These are phyloP conservation scores for Rhinichthys klamathensis DNA, from an alignment of 2,113 vertebrate species.

Conservation along the genomic window DNA sequence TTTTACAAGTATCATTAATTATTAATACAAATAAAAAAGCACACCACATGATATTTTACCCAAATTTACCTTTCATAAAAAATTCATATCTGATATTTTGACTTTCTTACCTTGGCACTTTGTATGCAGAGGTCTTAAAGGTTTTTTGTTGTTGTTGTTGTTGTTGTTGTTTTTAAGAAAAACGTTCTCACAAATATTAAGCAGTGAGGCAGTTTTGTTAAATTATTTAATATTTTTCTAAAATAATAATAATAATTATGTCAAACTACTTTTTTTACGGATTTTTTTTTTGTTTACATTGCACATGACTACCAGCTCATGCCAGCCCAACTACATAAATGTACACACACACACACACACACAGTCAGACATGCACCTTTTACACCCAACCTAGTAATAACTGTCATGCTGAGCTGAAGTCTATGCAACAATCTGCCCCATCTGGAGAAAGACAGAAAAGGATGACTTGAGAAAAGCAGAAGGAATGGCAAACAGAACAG, in stretches of 20 bases:
- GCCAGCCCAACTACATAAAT: not conserved
- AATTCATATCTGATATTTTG: not conserved
- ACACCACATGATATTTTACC: not conserved
- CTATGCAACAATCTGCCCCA: conserved; percentile 22
- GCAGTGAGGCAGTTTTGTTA: not conserved
- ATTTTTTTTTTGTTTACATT: too few relatives aligned
- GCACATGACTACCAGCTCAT: not conserved
- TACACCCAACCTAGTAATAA: not conserved
- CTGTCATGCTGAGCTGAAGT: not conserved
- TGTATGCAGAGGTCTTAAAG: too few relatives aligned
- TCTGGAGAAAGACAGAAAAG: not conserved
- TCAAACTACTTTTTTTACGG: not conserved
- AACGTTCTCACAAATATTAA: not conserved
- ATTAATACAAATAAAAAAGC: not conserved
- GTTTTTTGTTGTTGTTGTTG: too few relatives aligned
- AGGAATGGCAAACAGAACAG: not conserved
- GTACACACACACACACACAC: not conserved
- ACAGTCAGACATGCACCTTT: not conserved
- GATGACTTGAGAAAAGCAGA: not conserved
- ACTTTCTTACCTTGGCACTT: not conserved
- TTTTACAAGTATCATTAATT: not conserved
- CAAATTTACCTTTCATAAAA: not conserved
- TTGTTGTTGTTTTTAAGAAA: too few relatives aligned
- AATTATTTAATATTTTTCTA: not conserved
- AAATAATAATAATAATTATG: not conserved